These are phyloP conservation scores for Ectropis crepuscularia DNA, from an alignment of 2,888 invertebrate genomes.

Conservation along the genomic window DNA sequence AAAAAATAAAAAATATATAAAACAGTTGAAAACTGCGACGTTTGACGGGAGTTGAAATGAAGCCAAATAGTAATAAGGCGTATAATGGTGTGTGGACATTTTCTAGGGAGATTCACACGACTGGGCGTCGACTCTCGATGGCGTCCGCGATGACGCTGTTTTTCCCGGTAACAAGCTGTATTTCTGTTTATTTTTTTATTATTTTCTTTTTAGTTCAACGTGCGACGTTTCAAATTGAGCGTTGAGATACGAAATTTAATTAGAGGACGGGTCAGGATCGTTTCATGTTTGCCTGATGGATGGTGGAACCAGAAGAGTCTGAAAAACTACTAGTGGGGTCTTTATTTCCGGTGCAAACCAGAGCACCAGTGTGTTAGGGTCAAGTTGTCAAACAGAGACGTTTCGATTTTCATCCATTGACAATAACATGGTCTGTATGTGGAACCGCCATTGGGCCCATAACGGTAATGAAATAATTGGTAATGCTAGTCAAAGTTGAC, in stretches of 20 bases:
- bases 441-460: no score
- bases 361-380: no score
- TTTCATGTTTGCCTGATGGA: no score
- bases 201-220: neutral
- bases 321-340: no score
- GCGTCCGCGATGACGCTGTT: constrained; percentile 1
- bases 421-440: no score
- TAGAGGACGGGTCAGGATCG: neutral
- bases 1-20: constrained; percentile 12
- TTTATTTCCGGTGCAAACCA: no score
- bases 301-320: no score
- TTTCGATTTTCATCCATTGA: no score
- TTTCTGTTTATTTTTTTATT: constrained; percentile 9
- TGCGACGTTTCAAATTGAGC: constrained; percentile 1
- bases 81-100: constrained; percentile 34
- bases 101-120: constrained; percentile 29
- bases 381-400: no score
- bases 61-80: constrained; percentile 41
- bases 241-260: constrained; percentile 9
- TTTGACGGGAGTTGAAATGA: constrained; percentile 37
- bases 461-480: no score
- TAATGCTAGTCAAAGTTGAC: no score
- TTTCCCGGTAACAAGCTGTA: constrained; percentile 11
- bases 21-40: constrained; percentile 13
- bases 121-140: neutral